These are phyloP conservation scores for Enteromius fasciolatus DNA, from an alignment of 2,797 vertebrate genomes.

Conservation along the genomic window DNA sequence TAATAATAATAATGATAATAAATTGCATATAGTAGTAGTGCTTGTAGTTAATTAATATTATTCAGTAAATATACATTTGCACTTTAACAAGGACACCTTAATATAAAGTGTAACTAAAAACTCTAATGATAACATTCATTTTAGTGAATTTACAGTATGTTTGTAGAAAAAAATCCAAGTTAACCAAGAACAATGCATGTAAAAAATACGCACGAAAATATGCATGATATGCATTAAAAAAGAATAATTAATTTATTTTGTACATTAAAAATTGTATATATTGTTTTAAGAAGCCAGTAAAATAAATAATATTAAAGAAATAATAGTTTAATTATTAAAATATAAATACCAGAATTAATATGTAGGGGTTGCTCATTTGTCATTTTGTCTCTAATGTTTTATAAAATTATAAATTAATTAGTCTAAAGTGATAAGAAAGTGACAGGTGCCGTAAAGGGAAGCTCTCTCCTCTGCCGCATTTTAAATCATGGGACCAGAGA, in stretches of 20 bases:
- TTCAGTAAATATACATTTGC: not conserved
- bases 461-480: not conserved
- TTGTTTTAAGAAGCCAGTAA: not conserved
- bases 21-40: not conserved
- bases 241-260: not conserved
- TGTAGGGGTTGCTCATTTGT: not conserved
- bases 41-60: not conserved
- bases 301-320: not conserved
- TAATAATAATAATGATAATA: not conserved
- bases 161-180: not conserved
- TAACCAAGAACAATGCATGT: not conserved
- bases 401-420: conserved; percentile 15
- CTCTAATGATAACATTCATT: not conserved
- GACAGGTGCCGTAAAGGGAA: conserved; percentile 33
- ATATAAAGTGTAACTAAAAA: not conserved
- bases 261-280: not conserved
- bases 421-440: conserved; percentile 42
- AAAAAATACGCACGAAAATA: not conserved
- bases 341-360: not conserved
- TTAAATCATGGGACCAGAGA: conserved; percentile 49
- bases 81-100: not conserved
- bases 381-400: not conserved
- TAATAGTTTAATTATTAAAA: not conserved
- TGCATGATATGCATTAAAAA: not conserved
- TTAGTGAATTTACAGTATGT: not conserved